Conservation (phyloP, 2,113 vertebrate genomes). For the Odobenus rosmarus region DNA sequence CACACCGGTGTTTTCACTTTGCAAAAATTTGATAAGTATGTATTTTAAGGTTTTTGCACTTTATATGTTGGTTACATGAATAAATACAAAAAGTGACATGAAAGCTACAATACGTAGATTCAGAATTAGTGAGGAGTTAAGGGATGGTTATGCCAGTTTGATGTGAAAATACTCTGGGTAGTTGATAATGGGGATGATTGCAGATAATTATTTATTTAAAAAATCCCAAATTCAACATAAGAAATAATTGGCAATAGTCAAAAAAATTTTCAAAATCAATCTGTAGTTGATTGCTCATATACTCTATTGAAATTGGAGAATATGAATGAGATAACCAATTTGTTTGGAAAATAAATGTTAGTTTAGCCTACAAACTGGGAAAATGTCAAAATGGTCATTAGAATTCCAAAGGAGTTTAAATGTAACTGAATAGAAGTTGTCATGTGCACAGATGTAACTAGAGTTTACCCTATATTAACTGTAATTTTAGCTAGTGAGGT, state of each 20-base stretch:
- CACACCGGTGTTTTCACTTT: background rate
- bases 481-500: slow-evolving; percentile 58
- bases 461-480: slow-evolving; percentile 50
- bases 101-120: background rate
- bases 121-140: background rate
- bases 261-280: background rate
- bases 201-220: background rate
- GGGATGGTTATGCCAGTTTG: background rate
- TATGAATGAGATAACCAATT: background rate
- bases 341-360: background rate
- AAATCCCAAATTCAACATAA: background rate
- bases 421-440: slow-evolving; percentile 55
- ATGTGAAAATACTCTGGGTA: background rate
- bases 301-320: background rate
- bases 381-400: slow-evolving; percentile 38
- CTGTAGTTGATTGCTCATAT: background rate
- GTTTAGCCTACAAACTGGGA: slow-evolving; percentile 33
- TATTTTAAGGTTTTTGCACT: background rate
- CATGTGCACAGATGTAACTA: slow-evolving; percentile 57
- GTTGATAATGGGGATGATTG: background rate
- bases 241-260: background rate
- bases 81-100: background rate
- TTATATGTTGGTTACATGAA: background rate
- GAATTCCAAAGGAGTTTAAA: slow-evolving; percentile 33
- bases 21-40: background rate